Base-by-base conservation (phyloP, 2,797 vertebrate genomes). In the Distichodus sexfasciatus region DNA sequence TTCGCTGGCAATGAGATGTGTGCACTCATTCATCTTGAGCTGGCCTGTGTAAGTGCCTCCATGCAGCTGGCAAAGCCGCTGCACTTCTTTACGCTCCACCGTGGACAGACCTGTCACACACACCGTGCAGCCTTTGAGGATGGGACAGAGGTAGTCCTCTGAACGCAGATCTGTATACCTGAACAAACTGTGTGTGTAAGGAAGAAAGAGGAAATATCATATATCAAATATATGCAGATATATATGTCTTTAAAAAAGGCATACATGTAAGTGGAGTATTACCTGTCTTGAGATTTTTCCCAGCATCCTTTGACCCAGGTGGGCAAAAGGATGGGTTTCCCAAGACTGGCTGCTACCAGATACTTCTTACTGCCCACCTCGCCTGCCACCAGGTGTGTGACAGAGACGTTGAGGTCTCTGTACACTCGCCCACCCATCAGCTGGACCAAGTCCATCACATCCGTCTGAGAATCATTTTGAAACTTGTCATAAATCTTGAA, bases 341-440 rank as follows among this genome's bases (percentile, higher is more conserved):
- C 91, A 14, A 98, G 85, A 77, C 89, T 95, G 82, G 95, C 95
- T 75, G 97, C 95, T 57, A 99, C 97, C 79, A 98, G 82, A 53
- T 99, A 99, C 79, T 99, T 99, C 85, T 98, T 99, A 83, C 96
- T 99, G 75, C 97, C 97, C 69, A 99, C 97, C 83, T 98, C 96
- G 78, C 96, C 97, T 54, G 97, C 96, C 80, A 99, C 91, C 61
- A 99, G 91, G 69, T 99, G 97, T 48, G 94, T 98, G 65, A 99
- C 96, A 60, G 94, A 94, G 38, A 94, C 3, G 6, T 93, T 97
- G 48, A 99, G 92, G 79, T 99, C 94, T 47, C 92, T 93, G 76
- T 90, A 95, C 31, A 96, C 89, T 0, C 86, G 86, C 62, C 97
- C 97, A 41, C 97, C 97, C 97, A 99, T 99, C 84, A 98, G 90